Evolutionary conservation across 2,797 vertebrate genomes (phyloP).

Genomic region (Hemitrygon akajei): DNA sequence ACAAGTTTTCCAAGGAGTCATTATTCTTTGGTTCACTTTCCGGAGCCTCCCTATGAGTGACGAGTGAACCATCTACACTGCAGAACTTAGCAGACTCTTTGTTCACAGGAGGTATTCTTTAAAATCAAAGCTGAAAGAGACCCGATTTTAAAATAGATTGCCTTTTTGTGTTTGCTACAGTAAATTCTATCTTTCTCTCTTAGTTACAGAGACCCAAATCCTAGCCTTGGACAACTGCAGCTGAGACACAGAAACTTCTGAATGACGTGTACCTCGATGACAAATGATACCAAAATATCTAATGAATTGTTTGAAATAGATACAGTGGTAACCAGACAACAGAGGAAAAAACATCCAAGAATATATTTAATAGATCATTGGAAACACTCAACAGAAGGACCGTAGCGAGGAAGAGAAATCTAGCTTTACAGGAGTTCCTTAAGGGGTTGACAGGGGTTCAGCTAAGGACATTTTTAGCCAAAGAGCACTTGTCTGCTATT

Average conservation of each 20-base stretch:
- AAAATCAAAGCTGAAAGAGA: background rate
- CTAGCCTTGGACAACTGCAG: background rate
- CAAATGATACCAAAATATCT: background rate
- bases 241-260: background rate
- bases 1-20: background rate
- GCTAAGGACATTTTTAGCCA: no score
- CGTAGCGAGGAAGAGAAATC: background rate
- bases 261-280: background rate
- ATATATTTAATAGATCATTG: background rate
- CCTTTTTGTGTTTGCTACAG: background rate
- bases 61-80: no score
- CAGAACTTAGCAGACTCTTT: no score
- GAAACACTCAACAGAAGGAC: background rate
- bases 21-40: background rate
- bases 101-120: no score
- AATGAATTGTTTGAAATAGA: background rate
- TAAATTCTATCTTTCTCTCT: background rate
- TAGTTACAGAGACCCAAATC: background rate
- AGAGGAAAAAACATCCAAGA: background rate
- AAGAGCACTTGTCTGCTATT: no score
- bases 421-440: background rate
- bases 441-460: no score
- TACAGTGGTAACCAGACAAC: background rate
- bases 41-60: background rate
- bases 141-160: background rate